These are phyloP conservation scores for Anableps anableps DNA, from an alignment of 2,797 vertebrate genomes.

Conservation along the genomic window DNA sequence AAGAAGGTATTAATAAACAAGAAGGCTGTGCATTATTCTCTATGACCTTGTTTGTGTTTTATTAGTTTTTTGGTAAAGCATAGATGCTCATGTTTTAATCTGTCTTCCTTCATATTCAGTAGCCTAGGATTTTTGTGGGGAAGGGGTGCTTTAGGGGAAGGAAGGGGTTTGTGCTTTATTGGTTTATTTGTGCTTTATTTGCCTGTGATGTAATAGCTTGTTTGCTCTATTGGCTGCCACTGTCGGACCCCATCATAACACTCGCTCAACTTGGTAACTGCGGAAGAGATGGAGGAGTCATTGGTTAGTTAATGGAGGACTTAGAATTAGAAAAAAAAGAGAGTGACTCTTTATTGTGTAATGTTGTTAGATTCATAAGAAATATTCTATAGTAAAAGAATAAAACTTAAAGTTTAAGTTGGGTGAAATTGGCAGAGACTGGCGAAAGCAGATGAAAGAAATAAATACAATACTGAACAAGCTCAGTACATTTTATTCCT, in stretches of 20 bases:
- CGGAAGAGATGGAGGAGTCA: constrained; percentile 32
- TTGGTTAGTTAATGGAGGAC: constrained; percentile 58
- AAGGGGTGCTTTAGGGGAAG: constrained; percentile 47
- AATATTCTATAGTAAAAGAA: not conserved
- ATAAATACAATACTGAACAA: not conserved
- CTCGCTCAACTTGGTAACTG: constrained; percentile 58
- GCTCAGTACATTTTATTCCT: not conserved
- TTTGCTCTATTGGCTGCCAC: constrained; percentile 72
- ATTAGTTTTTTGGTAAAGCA: constrained; percentile 15
- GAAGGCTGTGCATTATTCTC: not conserved
- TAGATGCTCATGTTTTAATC: not conserved
- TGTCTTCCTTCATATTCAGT: constrained; percentile 10
- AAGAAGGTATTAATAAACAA: constrained; percentile 43
- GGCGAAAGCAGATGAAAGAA: not conserved
- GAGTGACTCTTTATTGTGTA: not conserved
- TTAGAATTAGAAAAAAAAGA: constrained; percentile 37
- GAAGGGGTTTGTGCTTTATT: constrained; percentile 74
- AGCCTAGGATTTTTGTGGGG: constrained; percentile 13
- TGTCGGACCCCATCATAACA: constrained; percentile 68
- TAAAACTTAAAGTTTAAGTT: not conserved
- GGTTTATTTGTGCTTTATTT: constrained; percentile 63
- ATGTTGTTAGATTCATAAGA: not conserved
- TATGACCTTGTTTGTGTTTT: constrained; percentile 31
- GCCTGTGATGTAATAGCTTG: constrained; percentile 79
- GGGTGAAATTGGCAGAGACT: not conserved